Evolutionary conservation across 2,888 invertebrate species (phyloP), one percentile per base, ranked within the genome.

Genomic region (Lepidocyrtoides sp.): DNA sequence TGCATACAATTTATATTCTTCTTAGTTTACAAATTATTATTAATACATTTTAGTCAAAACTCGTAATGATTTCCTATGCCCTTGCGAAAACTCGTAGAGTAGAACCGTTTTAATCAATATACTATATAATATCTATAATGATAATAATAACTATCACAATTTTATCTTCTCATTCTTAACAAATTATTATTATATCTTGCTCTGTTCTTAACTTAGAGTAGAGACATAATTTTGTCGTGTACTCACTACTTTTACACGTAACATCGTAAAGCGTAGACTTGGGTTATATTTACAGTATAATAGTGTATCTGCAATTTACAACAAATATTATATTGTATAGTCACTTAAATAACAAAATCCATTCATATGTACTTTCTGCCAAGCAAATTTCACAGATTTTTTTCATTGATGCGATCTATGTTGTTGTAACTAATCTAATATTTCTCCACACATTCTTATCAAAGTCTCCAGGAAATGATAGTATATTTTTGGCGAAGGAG

Each of bases 61-160:
- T 63, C 57, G 89, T 89, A 89, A 75, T 88, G 10, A 57, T 54
- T 81, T 84, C 87, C 91, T 88, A 57, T 81, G 89, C 88, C 83
- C 86, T 92, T 91, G 92, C 90, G 85, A 90, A 85, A 44, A 81
- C 77, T 41, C 60, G 90, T 90, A 90, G 90, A 85, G 90, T 90
- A 90, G 90, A 32, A 81, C 36, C 20, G 81, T 81, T 81, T 60
- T 57, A 75, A 44, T 77, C 20, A 17, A 57, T 23, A 57, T 57
- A 57, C 3, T 57, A 57, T 48, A 57, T 57, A 57, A 36, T 36
- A 36, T 36, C 54, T 54, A 41, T 44, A 72, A 72, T 10, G n/a
- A 72, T 72, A 72, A 72, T 72, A 44, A 72, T 72, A 32, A 66
- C n/a, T 36, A 44, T n/a, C 77, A 77, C 77, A 51, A 51, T 87